phyloP scores from a whole-genome alignment of 92 coral and sea anemone species.

The Bergia sp. region DNA sequence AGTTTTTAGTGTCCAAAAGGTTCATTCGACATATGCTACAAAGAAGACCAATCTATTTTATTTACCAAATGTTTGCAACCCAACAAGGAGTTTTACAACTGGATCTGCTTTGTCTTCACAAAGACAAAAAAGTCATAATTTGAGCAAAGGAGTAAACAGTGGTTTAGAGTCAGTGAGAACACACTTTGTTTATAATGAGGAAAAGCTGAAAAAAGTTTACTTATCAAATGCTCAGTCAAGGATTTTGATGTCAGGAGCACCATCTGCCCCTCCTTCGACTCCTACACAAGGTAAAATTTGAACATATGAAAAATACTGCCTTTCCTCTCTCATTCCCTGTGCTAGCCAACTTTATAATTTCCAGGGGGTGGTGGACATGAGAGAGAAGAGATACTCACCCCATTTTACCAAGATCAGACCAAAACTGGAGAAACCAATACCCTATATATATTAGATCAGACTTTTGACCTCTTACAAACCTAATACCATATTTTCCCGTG shows the following conservation, averaged over 20 bases:
- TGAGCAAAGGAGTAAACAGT: not conserved
- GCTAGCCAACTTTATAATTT: no score
- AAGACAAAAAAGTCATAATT: conserved; percentile 35
- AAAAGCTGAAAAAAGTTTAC: conserved; percentile 73
- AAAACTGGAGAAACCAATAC: no score
- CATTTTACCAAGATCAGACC: no score
- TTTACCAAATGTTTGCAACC: conserved; percentile 70
- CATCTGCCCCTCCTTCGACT: conserved; percentile 91
- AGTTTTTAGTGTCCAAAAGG: conserved; percentile 57
- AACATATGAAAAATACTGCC: no score
- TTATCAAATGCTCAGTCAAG: conserved; percentile 88
- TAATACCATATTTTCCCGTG: no score
- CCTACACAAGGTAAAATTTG: conserved; percentile 70
- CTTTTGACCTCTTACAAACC: no score
- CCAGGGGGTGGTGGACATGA: no score
- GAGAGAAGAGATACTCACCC: no score
- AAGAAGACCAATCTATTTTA: conserved; percentile 48
- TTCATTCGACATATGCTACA: conserved; percentile 62
- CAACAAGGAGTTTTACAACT: not conserved
- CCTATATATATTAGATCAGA: no score
- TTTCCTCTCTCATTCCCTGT: no score
- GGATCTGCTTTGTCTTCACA: conserved; percentile 26
- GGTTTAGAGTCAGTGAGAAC: not conserved
- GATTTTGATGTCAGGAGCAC: conserved; percentile 78
- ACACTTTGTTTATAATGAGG: conserved; percentile 44